A percentile compares a stretch with the other conserved stretches of the same genome.
phyloP scores from a whole-genome alignment of 2,888 invertebrate genomes.

The Sarcophaga carnaria region DNA sequence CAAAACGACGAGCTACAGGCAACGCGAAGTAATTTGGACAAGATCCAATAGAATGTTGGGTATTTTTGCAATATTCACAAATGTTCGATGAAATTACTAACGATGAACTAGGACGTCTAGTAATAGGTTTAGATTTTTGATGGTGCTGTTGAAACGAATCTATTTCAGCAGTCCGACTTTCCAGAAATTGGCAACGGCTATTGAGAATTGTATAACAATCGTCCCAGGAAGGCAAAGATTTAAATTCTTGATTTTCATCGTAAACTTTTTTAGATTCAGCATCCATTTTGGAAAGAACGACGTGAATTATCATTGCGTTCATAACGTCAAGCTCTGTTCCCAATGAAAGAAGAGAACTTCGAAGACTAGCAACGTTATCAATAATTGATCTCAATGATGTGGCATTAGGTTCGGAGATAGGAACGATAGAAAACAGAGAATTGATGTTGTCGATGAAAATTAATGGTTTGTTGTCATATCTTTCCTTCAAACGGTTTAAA shows the following conservation, averaged over 20 bases:
- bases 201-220: constrained; percentile 15
- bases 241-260: constrained; percentile 18
- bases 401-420: constrained; percentile 9
- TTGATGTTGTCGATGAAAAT: constrained; percentile 8
- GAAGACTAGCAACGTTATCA: constrained; percentile 22
- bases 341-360: constrained; percentile 6
- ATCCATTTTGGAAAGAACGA: not conserved
- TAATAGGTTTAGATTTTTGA: no score
- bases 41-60: not conserved
- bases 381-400: not conserved
- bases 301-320: not conserved
- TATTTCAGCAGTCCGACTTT: not conserved
- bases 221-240: constrained; percentile 26
- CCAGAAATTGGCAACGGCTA: constrained; percentile 30
- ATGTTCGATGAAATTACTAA: not conserved
- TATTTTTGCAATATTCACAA: constrained; percentile 6
- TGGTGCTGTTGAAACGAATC: no score
- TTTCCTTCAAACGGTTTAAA: not conserved
- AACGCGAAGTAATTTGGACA: no score
- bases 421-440: not conserved
- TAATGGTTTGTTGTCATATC: no score
- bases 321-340: not conserved
- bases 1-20: not conserved
- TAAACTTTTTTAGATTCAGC: not conserved
- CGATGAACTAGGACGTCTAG: no score